Base-by-base conservation (phyloP, 1,140 invertebrate species). In the Dryas iulia region DNA sequence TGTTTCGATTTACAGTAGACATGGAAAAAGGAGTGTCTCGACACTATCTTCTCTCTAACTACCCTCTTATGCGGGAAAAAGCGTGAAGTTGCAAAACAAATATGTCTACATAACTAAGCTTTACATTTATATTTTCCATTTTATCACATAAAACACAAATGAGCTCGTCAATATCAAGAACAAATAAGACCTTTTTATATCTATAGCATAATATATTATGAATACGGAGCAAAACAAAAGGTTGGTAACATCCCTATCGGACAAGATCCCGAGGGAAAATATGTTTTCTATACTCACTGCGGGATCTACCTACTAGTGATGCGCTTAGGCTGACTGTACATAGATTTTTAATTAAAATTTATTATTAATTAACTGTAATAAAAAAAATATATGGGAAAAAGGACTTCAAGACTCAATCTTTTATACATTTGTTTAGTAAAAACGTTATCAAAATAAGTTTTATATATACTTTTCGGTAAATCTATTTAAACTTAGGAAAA, bases 231-330 rank as follows among this genome's bases (percentile, higher is more conserved):
- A 47, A 47, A 47, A 47, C 39, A 47, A 47, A 47, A 47, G 39
- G 39, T 18, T 47, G 39, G 39, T 47, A 18, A 47, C 39, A 47
- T 47, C 39, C 39, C 39, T 47, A 47, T 47, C 39, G 39, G 39
- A 47, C 39, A 47, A 47, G 39, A 47, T 47, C 39, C 39, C 39
- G 39, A 47, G 39, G 39, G 39, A 47, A 47, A 47, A 47, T 47
- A 47, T 47, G 39, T 47, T 47, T 47, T 47, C 39, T 47, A 47
- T 47, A 47, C 39, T 47, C 18, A 47, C 39, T 47, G 12, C 39
- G 14, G 39, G 7, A 47, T 14, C n/a, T 8, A 18, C 7, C 5
- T 10, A 47, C 39, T 47, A 47, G 39, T 47, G 39, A 8, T 47
- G 39, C 21, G 39, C 39, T 47, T 47, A 47, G 39, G 6, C 39